Conservation (phyloP, 2,888 invertebrate species). For the Pharmacophagus antenor region DNA sequence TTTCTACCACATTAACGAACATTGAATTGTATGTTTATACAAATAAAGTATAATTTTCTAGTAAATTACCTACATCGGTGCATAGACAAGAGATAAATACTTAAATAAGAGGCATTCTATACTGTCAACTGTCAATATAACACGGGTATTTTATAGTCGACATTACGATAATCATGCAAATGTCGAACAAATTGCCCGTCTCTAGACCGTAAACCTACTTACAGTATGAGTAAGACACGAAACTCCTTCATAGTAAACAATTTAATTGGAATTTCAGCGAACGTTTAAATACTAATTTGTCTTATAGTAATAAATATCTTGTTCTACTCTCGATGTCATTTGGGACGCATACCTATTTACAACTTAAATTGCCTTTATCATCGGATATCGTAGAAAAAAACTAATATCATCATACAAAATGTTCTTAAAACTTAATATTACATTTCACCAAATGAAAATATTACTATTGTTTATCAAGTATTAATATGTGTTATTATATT, state of each 20-base stretch:
- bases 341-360: not conserved
- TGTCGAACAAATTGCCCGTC: constrained; percentile 39
- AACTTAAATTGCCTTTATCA: too few relatives aligned
- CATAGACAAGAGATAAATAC: constrained; percentile 4
- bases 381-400: too few relatives aligned
- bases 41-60: too few relatives aligned
- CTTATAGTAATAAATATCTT: not conserved
- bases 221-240: constrained; percentile 30
- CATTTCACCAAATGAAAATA: too few relatives aligned
- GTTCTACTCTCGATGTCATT: not conserved
- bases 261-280: constrained; percentile 31
- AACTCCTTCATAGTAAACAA: constrained; percentile 29
- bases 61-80: too few relatives aligned
- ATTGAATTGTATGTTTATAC: too few relatives aligned
- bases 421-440: too few relatives aligned
- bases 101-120: constrained; percentile 36
- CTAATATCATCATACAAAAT: not conserved
- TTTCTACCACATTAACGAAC: too few relatives aligned
- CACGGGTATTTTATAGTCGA: constrained; percentile 43
- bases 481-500: too few relatives aligned
- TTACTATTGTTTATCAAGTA: too few relatives aligned
- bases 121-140: constrained; percentile 37
- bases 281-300: constrained; percentile 14
- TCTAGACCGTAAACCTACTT: constrained; percentile 33
- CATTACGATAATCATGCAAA: constrained; percentile 50